A percentile compares a stretch with the other conserved stretches of the same genome.
phyloP scores from a whole-genome alignment of 2,113 vertebrate genomes.

The Casuarius casuarius region DNA sequence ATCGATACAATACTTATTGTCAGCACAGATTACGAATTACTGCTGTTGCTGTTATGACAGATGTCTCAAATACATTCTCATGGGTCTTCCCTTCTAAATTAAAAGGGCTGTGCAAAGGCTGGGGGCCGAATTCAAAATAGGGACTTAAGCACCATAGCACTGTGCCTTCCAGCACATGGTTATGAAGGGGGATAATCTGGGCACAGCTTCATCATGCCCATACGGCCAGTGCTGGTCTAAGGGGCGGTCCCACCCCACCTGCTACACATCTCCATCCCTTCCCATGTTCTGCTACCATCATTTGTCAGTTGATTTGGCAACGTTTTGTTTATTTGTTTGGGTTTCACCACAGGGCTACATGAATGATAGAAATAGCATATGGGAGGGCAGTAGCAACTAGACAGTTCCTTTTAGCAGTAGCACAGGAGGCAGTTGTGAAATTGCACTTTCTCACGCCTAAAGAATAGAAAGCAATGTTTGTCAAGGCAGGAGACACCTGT shows the following conservation, averaged over 20 bases:
- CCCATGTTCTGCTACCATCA: not conserved
- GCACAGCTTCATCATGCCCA: not conserved
- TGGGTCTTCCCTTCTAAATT: not conserved
- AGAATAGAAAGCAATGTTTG: not conserved
- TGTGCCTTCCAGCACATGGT: not conserved
- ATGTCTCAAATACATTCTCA: not conserved
- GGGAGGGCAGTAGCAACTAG: not conserved
- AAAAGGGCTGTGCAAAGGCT: not conserved
- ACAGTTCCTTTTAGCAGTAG: not conserved
- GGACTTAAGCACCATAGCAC: not conserved
- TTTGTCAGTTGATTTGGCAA: not conserved
- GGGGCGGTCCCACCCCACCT: not conserved
- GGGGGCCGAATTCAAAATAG: not conserved
- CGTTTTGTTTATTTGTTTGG: not conserved
- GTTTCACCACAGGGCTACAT: not conserved
- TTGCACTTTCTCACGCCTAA: not conserved
- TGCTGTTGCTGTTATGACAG: not conserved
- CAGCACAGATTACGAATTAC: not conserved
- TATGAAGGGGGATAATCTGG: not conserved
- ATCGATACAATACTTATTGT: not conserved
- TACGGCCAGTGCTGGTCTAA: not conserved
- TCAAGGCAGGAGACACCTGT: not conserved
- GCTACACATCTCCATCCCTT: not conserved
- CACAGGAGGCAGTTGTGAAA: not conserved
- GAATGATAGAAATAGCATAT: not conserved